These are phyloP conservation scores for Platysternon megacephalum DNA, from an alignment of 2,113 vertebrate genomes.

Conservation along the genomic window DNA sequence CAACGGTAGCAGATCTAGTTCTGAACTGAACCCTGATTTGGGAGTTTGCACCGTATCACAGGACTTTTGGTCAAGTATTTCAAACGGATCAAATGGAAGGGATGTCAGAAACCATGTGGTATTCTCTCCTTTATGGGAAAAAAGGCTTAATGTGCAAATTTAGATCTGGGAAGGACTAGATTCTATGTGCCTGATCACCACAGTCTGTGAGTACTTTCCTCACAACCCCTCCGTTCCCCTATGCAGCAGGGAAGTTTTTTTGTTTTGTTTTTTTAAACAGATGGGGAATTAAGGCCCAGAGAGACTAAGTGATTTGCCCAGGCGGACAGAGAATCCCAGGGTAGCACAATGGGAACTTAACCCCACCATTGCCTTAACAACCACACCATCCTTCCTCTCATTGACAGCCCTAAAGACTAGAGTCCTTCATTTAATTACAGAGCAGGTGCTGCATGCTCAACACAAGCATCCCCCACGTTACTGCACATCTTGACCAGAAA, in stretches of 20 bases:
- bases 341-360: too few species aligned
- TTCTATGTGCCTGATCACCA: not conserved
- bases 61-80: not conserved
- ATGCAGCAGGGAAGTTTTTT: not conserved
- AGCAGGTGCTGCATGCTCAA: too few species aligned
- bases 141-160: not conserved
- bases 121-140: accelerated
- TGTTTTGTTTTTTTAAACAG: not conserved
- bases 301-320: too few species aligned
- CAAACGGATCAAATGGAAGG: not conserved
- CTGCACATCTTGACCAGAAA: not conserved
- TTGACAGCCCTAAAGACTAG: too few species aligned
- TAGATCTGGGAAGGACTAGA: not conserved
- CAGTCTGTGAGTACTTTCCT: accelerated
- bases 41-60: not conserved
- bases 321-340: too few species aligned
- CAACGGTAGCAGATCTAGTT: accelerated
- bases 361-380: too few species aligned
- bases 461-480: accelerated
- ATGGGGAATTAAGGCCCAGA: not conserved
- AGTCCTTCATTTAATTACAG: too few species aligned
- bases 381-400: too few species aligned
- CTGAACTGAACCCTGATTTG: accelerated
- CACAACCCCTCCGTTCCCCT: accelerated
- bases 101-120: accelerated